Evolutionary conservation across 2,888 invertebrate species (phyloP).

Genomic region (Tetranychus truncatus): DNA sequence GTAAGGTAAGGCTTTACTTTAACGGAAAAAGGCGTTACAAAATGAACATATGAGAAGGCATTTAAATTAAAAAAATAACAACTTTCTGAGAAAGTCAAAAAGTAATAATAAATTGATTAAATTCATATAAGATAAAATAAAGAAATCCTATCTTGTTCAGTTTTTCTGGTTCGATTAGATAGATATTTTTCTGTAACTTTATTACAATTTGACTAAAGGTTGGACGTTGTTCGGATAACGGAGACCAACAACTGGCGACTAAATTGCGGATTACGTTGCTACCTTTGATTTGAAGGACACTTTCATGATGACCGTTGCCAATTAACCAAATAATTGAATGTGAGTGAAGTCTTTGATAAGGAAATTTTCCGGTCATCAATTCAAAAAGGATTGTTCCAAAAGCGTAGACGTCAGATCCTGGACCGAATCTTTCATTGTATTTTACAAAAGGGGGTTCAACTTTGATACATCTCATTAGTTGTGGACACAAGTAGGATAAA

Average conservation of each 20-base stretch:
- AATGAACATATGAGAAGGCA: too few species aligned
- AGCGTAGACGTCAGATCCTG: slow-evolving; percentile 31
- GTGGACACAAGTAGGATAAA: slow-evolving; percentile 31
- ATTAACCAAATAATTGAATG: slow-evolving; percentile 29
- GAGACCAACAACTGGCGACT: slow-evolving; percentile 32
- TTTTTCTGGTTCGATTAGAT: slow-evolving; percentile 32
- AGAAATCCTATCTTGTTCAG: slow-evolving; percentile 27
- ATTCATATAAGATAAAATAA: too few species aligned
- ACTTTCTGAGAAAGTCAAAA: too few species aligned
- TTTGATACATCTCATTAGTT: slow-evolving; percentile 28
- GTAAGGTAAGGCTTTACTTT: too few species aligned
- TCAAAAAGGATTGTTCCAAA: slow-evolving; percentile 29
- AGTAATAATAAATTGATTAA: too few species aligned
- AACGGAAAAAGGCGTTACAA: too few species aligned
- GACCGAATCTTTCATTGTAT: slow-evolving; percentile 25
- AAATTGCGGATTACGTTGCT: slow-evolving; percentile 31
- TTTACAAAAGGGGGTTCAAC: slow-evolving; percentile 28
- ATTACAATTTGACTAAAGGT: slow-evolving; percentile 31
- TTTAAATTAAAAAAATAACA: too few species aligned
- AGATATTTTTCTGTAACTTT: slow-evolving; percentile 30
- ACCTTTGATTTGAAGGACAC: slow-evolving; percentile 30
- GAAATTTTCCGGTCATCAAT: slow-evolving; percentile 22
- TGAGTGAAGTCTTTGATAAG: slow-evolving; percentile 19
- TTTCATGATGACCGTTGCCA: slow-evolving; percentile 29
- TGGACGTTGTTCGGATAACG: slow-evolving; percentile 30